Percentiles rank a stretch among this genome's conserved stretches.
Evolutionary conservation across 1,140 invertebrate genomes (phyloP).

Genomic region (Drosophila novamexicana): DNA sequence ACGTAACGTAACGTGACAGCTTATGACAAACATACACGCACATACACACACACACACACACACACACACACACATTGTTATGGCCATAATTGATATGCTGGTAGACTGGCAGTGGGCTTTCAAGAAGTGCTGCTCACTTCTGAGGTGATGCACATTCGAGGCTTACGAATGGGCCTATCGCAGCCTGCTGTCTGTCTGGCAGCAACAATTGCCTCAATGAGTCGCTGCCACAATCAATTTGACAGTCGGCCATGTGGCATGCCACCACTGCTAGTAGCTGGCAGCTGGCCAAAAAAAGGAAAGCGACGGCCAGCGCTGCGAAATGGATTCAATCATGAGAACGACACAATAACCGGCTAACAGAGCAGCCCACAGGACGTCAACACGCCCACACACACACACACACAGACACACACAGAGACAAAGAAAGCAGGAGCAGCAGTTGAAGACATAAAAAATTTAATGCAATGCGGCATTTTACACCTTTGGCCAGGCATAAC

Average conservation of each 20-base stretch:
- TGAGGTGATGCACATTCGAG: slow-evolving; percentile 29
- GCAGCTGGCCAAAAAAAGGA: slow-evolving; percentile 38
- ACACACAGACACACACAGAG: neutral
- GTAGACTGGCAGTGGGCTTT: slow-evolving; percentile 10
- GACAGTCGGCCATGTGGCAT: slow-evolving; percentile 62
- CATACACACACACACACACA: neutral
- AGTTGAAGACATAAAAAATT: slow-evolving; percentile 69
- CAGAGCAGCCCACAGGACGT: neutral
- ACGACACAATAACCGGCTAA: slow-evolving; percentile 56
- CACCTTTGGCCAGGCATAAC: slow-evolving; percentile 54
- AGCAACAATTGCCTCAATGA: slow-evolving; percentile 55
- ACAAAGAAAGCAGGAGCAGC: slow-evolving; percentile 9
- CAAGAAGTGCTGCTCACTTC: slow-evolving; percentile 44
- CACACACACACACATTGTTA: neutral
- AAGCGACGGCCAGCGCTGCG: neutral
- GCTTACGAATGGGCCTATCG: slow-evolving; percentile 62
- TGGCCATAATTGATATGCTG: slow-evolving; percentile 28
- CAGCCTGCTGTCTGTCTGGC: slow-evolving; percentile 18
- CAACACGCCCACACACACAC: slow-evolving; percentile 10
- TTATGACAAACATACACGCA: slow-evolving; percentile 4
- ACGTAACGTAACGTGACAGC: slow-evolving; percentile 25
- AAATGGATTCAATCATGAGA: slow-evolving; percentile 71
- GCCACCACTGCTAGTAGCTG: slow-evolving; percentile 10
- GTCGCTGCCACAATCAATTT: slow-evolving; percentile 64
- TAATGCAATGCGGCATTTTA: slow-evolving; percentile 77